Percentiles rank a stretch among this genome's conserved stretches.
Evolutionary conservation across 1,140 invertebrate species (phyloP).

Genomic region (Zaprionus taronus): DNA sequence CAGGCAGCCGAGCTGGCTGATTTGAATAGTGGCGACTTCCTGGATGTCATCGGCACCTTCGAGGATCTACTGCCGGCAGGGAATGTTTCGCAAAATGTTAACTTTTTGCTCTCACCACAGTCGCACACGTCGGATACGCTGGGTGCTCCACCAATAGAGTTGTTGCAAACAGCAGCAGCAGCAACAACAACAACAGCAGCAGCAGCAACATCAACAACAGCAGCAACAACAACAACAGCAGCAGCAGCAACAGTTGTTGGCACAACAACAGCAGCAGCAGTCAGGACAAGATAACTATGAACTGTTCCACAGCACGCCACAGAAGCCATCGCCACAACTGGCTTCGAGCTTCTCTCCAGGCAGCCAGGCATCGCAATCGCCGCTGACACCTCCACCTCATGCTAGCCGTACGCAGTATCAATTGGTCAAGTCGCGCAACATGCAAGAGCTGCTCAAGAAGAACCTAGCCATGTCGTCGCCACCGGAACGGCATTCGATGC

Average conservation of each 20-base stretch:
- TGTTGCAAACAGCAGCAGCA: conserved; percentile 84
- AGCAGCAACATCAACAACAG: conserved; percentile 65
- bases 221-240: conserved; percentile 58
- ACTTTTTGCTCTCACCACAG: conserved; percentile 82
- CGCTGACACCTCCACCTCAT: conserved; percentile 84
- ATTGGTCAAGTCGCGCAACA: conserved; percentile 84
- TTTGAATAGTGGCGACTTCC: conserved; percentile 91
- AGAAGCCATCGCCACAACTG: conserved; percentile 71
- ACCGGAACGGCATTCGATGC: conserved; percentile 84
- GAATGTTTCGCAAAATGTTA: conserved; percentile 82
- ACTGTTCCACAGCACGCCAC: conserved; percentile 84
- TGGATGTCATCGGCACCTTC: conserved; percentile 92
- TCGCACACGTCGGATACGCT: conserved; percentile 73
- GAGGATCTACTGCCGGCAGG: conserved; percentile 90
- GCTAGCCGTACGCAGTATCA: conserved; percentile 87
- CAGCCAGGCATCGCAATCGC: conserved; percentile 84
- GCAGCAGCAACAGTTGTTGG: conserved; percentile 59
- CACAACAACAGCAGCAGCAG: conserved; percentile 68
- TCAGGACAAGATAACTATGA: conserved; percentile 80
- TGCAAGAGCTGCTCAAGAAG: conserved; percentile 86
- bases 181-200: conserved; percentile 62
- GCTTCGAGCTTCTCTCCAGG: conserved; percentile 84
- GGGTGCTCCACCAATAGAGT: conserved; percentile 74
- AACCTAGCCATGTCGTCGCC: conserved; percentile 85
- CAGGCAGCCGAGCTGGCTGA: conserved; percentile 94